These are phyloP conservation scores for Alviniconcha marisindica DNA, from an alignment of 1,140 invertebrate species.

Conservation along the genomic window DNA sequence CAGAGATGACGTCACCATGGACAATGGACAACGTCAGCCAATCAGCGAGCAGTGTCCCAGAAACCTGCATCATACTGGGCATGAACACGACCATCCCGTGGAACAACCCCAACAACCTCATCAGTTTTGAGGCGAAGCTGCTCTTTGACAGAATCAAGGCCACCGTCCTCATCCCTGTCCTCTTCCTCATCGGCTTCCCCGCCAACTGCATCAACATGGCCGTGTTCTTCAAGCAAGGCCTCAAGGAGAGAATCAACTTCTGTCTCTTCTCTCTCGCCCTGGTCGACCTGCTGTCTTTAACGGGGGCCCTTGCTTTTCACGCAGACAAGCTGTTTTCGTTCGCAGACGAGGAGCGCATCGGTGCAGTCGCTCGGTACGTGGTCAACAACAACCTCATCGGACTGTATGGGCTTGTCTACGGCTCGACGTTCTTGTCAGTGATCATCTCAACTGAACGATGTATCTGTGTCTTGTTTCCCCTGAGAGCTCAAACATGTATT, in stretches of 20 bases:
- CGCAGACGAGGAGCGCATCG: neutral
- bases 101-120: neutral
- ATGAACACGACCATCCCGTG: neutral
- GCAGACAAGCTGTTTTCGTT: neutral
- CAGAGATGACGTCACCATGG: neutral
- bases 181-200: neutral
- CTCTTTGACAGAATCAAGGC: neutral
- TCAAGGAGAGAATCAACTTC: neutral
- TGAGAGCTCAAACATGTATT: neutral
- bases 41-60: neutral
- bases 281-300: neutral
- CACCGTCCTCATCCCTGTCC: neutral
- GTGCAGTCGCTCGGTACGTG: neutral
- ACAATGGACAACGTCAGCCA: neutral
- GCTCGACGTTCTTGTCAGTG: neutral
- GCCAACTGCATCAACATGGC: neutral
- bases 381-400: neutral
- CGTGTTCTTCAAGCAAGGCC: neutral
- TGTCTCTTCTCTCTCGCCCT: neutral
- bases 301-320: neutral
- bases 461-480: neutral
- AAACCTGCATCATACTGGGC: neutral
- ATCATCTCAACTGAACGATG: conserved; percentile 10
- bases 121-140: neutral
- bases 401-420: neutral